phyloP scores from a whole-genome alignment of 2,888 invertebrate species.

The Ditula angustiorana region DNA sequence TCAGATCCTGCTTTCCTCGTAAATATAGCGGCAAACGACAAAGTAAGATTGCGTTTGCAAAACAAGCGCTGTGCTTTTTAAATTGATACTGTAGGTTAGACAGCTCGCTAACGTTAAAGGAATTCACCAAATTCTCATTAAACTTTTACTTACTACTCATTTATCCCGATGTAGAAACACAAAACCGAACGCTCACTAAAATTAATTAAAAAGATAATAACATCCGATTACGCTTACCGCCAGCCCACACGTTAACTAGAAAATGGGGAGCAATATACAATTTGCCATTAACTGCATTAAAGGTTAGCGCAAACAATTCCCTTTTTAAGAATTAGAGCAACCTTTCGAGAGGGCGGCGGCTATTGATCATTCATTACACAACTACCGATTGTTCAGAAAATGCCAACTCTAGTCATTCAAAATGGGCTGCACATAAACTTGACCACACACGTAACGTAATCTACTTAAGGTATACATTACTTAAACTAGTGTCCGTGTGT shows the following conservation, averaged over 20 bases:
- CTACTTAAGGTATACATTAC: constrained; percentile 18
- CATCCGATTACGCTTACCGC: constrained; percentile 11
- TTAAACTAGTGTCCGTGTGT: constrained; percentile 1
- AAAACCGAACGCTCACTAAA: not conserved
- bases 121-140: not conserved
- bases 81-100: not conserved
- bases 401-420: constrained; percentile 50
- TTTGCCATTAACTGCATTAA: constrained; percentile 32
- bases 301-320: constrained; percentile 37
- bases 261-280: constrained; percentile 28
- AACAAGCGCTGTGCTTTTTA: not conserved
- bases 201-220: constrained; percentile 31
- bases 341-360: constrained; percentile 57
- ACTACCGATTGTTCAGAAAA: constrained; percentile 63
- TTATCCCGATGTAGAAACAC: not conserved
- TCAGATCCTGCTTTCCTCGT: constrained; percentile 49
- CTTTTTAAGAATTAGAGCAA: constrained; percentile 49
- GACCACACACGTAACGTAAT: constrained; percentile 30
- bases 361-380: constrained; percentile 59
- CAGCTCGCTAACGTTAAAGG: not conserved
- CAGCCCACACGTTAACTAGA: constrained; percentile 24
- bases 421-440: constrained; percentile 16
- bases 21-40: constrained; percentile 27
- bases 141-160: not conserved
- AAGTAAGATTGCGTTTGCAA: constrained; percentile 19